Evolutionary conservation across 2,888 invertebrate genomes (phyloP), one percentile per base, ranked within the genome.

Genomic region (Andrena flavipes): DNA sequence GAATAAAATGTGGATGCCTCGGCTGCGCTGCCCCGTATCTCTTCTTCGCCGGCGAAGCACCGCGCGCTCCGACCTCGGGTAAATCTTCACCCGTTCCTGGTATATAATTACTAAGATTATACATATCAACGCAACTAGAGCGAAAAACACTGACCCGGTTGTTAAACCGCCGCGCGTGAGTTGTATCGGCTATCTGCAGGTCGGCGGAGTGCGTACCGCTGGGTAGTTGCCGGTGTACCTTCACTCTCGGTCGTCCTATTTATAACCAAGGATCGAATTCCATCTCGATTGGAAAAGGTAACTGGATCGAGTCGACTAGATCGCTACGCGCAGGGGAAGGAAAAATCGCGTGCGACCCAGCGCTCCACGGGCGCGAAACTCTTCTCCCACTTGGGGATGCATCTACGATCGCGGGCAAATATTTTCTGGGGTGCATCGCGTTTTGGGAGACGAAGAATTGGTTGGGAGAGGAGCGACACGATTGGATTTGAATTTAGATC

Each of bases 121-220:
- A 92, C 90, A 91, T 91, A 92, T 92, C 91, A 89, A 90, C 90
- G 86, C 91, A 92, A 92, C 89, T 92, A 87, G 91, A 91, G 91
- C 91, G 91, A 92, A 91, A 91, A 91, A 91, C 89, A 89, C 87
- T 88, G 91, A 90, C 90, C 91, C 85, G 91, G 85, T 92, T 90
- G 91, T 91, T 92, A 91, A 90, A 84, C 80, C 89, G 77, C 82
- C 82, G 88, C 83, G 85, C 77, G 85, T 71, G 74, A 87, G 81
- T 82, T 85, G 77, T 82, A 88, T 85, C 75, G 73, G 79, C 64
- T 82, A 82, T 81, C 76, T 82, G 82, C 78, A 64, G 75, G 74
- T 74, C 63, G 82, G 67, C 77, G 72, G 77, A 76, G 74, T 79
- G 83, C 77, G 77, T 82, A 73, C 70, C 30, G 72, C 13, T 68